Evolutionary conservation across 2,113 vertebrate genomes (phyloP).

Genomic region (Calypte anna): DNA sequence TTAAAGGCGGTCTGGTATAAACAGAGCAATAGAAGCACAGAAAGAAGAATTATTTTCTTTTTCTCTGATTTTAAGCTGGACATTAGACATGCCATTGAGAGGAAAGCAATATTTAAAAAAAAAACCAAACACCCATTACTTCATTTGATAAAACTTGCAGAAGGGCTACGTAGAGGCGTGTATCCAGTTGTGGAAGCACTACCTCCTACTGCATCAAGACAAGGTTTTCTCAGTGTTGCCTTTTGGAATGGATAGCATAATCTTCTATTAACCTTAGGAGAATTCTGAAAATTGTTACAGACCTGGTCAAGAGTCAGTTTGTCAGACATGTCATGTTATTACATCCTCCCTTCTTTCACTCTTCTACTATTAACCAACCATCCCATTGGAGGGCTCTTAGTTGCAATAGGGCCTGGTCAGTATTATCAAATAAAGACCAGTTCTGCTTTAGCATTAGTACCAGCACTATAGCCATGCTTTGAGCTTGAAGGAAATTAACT

Average conservation of each 20-base stretch:
- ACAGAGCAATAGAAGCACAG: not conserved
- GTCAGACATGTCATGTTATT: rapidly evolving
- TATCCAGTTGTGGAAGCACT: not conserved
- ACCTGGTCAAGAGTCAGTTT: not conserved
- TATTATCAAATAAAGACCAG: not conserved
- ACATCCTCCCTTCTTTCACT: not conserved
- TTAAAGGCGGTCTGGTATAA: not conserved
- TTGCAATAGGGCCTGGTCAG: not conserved
- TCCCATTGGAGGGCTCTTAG: not conserved
- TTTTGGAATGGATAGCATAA: not conserved
- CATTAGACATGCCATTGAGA: not conserved
- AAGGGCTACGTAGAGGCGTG: not conserved
- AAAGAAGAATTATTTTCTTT: not conserved
- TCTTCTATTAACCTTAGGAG: not conserved
- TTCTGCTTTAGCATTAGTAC: not conserved
- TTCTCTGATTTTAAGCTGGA: not conserved
- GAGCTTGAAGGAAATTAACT: not conserved
- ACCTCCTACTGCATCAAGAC: not conserved
- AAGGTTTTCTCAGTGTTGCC: not conserved
- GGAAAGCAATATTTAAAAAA: not conserved
- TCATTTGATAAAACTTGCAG: not conserved
- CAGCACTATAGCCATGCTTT: not conserved
- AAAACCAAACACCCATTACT: rapidly evolving
- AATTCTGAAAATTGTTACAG: not conserved
- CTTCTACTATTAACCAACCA: not conserved